Conservation (phyloP, 2,113 vertebrate species). For the Crocuta crocuta region DNA sequence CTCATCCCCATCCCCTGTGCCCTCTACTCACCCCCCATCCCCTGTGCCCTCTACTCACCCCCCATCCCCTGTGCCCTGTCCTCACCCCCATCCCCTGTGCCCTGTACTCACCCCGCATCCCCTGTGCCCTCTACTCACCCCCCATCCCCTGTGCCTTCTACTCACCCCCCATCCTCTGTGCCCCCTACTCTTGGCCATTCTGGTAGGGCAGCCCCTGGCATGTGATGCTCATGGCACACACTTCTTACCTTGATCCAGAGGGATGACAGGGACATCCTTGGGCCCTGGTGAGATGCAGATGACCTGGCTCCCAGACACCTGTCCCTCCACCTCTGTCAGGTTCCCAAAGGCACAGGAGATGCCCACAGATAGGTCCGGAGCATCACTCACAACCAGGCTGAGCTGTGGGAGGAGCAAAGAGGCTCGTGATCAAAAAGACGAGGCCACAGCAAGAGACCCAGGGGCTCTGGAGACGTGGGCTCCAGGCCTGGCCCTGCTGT, state of each 20-base stretch:
- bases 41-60: not conserved
- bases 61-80: too few species aligned
- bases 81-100: accelerated
- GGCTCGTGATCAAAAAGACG: not conserved
- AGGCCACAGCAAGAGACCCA: not conserved
- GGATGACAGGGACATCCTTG: slow-evolving; percentile 95
- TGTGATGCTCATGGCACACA: not conserved
- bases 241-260: slow-evolving; percentile 94
- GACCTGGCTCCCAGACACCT: slow-evolving; percentile 94
- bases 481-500: not conserved
- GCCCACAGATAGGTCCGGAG: slow-evolving; percentile 94
- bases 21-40: too few species aligned
- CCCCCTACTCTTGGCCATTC: not conserved
- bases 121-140: too few species aligned
- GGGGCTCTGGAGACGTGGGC: not conserved
- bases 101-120: not conserved
- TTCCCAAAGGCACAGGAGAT: slow-evolving; percentile 97
- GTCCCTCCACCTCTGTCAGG: slow-evolving; percentile 95
- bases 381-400: slow-evolving; percentile 93
- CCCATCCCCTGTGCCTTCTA: accelerated
- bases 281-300: slow-evolving; percentile 94
- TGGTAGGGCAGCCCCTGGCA: not conserved
- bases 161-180: not conserved
- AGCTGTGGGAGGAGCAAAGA: slow-evolving; percentile 87
- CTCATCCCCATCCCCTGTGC: too few species aligned